Evolutionary conservation across 2,888 invertebrate species (phyloP), one percentile per base, ranked within the genome.

Genomic region (Drosophila nigritarsus): DNA sequence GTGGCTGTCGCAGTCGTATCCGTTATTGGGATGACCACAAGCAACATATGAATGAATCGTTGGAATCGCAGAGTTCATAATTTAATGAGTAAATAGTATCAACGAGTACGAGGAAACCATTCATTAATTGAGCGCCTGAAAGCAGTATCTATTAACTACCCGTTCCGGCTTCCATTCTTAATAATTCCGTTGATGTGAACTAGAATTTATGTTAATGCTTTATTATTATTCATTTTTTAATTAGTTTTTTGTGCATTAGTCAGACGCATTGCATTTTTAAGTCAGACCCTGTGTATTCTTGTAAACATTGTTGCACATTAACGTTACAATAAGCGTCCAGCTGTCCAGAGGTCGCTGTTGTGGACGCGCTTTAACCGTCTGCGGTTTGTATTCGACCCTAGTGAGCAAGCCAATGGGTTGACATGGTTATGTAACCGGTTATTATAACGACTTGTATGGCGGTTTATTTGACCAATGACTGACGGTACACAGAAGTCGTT

Each of bases 41-140:
- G n/a, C 27, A 18, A 13, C 5, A 32, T 45, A 58, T 58, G 45
- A 58, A 58, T 58, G 24, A 58, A 45, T 45, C 32, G 45, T 18
- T 32, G 15, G 20, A 58, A 45, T 32, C 56, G 24, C 42, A 32
- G 3, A 27, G 1, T 8, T 34, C 36, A 11, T 53, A 24, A 20
- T 24, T 32, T 24, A 3, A 7, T 36, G 15, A 36, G 34, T 36
- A 24, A 53, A 53, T 24, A 34, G 13, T 29, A 40, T n/a, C n/a
- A 24, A 11, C 11, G 9, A 38, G n/a, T 54, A 54, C 36, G 27
- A 24, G 36, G 54, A 38, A 53, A 11, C 20, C 36, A 53, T 36
- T 53, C 30, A 51, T n/a, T 13, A 51, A 32, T n/a, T n/a, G 11
- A 11, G 3, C 11, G 9, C 4, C 18, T 1, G 1, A 32, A 1